Evolutionary conservation across 2,888 invertebrate genomes (phyloP), one percentile per base, ranked within the genome.

Genomic region (Podabrus alpinus): DNA sequence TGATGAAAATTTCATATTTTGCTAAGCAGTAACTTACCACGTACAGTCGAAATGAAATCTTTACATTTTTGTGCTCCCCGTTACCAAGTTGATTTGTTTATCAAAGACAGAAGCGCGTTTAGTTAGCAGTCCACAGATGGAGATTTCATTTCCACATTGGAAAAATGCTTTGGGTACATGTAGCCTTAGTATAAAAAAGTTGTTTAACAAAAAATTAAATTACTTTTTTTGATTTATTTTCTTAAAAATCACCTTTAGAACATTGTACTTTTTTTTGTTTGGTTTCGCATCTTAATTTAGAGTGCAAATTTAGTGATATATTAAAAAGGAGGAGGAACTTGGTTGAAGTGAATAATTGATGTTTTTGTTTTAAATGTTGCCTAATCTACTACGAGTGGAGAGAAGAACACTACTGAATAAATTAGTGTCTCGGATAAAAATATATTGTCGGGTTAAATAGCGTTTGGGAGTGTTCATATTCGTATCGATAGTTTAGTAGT

Each of bases 351-450:
- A 77, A 68, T 72, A 74, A 61, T 78, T 76, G 71, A 80, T 80
- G 79, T 81, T 81, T 81, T 82, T 78, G 77, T 81, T 80, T 79
- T 81, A 75, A 81, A 81, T 81, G 82, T 82, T 82, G 81, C 81
- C 81, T 79, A 82, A 81, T 79, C 80, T 79, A 80, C 79, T n/a
- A n/a, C n/a, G n/a, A n/a, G n/a, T n/a, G n/a, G 81, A 71, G 73
- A 68, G 79, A 77, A 79, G 79, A 79, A 79, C 75, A 77, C 75
- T 77, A 74, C 74, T 79, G 78, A 77, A 80, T 82, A 80, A 81
- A 79, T 81, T 81, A 77, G 45, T 45, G 45, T 45, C 45, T 45
- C 45, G 45, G 45, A 45, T 45, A 45, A 45, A 45, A 45, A n/a
- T 45, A 45, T 45, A 62, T 75, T 79, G 80, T 82, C 78, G 75